Evolutionary conservation across 2,113 vertebrate species (phyloP).

Genomic region (Chionodraco myersi): DNA sequence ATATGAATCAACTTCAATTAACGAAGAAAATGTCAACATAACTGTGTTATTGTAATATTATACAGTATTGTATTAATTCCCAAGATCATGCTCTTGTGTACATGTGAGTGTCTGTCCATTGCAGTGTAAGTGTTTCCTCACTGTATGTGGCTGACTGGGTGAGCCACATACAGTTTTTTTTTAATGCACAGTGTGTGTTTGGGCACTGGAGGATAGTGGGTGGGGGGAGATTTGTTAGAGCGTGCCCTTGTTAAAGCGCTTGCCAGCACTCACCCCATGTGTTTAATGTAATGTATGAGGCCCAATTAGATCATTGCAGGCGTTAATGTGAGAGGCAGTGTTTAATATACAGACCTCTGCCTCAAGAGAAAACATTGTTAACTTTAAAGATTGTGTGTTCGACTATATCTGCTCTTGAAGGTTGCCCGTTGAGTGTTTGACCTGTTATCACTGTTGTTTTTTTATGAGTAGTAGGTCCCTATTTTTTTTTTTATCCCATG

Average conservation of each 20-base stretch:
- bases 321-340: conserved; percentile 30
- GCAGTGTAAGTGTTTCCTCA: neutral
- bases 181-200: neutral
- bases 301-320: conserved; percentile 50
- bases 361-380: conserved; percentile 4
- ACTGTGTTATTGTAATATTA: conserved; percentile 46
- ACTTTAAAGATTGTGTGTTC: conserved; percentile 22
- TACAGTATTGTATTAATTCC: conserved; percentile 24
- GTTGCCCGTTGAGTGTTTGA: neutral
- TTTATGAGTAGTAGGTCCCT: neutral
- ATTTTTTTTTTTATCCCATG: neutral
- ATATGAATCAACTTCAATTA: conserved; percentile 21
- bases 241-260: conserved; percentile 36
- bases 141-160: neutral
- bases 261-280: conserved; percentile 41
- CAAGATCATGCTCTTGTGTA: conserved; percentile 1
- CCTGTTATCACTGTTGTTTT: neutral
- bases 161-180: too few relatives aligned
- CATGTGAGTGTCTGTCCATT: neutral
- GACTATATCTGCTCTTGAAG: neutral
- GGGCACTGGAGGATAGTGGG: neutral
- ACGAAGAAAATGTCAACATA: conserved; percentile 40
- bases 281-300: conserved; percentile 52
- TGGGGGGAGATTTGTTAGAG: neutral
- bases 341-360: conserved; percentile 20